phyloP scores from a whole-genome alignment of 2,113 vertebrate genomes.

The Actinemys pallida region DNA sequence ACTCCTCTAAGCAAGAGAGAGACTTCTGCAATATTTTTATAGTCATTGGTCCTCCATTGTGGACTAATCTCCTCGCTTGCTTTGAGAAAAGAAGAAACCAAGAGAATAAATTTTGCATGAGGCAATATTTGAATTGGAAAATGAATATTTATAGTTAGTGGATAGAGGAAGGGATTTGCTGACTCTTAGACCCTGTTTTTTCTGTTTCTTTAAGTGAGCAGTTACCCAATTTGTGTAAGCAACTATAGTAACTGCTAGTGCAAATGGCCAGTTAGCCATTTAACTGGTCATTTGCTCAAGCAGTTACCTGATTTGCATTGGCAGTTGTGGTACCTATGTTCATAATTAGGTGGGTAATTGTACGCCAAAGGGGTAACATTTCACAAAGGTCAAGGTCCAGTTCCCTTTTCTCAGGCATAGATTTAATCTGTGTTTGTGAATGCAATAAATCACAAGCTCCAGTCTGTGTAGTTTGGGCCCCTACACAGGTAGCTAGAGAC shows the following conservation, averaged over 20 bases:
- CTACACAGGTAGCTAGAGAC: neutral
- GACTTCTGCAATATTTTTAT: neutral
- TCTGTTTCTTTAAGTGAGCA: neutral
- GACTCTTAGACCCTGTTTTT: neutral
- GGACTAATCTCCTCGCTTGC: neutral
- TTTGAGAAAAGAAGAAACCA: neutral
- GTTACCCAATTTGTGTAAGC: neutral
- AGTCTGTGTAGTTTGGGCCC: neutral
- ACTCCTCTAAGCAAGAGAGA: neutral
- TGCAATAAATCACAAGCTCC: neutral
- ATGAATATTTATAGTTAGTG: neutral
- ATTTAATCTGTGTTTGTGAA: neutral
- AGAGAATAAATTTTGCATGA: neutral
- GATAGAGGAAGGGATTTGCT: neutral
- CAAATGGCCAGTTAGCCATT: neutral
- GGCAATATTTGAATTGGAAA: neutral
- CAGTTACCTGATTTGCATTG: neutral
- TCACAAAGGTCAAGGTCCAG: neutral
- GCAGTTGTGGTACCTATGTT: neutral
- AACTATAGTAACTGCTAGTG: neutral
- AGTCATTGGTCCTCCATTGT: neutral
- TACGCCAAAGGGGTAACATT: neutral
- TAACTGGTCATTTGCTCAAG: neutral
- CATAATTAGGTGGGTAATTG: neutral
- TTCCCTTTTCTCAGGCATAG: neutral